A percentile compares a stretch with the other conserved stretches of the same genome.
Evolutionary conservation across 2,888 invertebrate species (phyloP).

Genomic region (Conops quadrifasciatus): DNA sequence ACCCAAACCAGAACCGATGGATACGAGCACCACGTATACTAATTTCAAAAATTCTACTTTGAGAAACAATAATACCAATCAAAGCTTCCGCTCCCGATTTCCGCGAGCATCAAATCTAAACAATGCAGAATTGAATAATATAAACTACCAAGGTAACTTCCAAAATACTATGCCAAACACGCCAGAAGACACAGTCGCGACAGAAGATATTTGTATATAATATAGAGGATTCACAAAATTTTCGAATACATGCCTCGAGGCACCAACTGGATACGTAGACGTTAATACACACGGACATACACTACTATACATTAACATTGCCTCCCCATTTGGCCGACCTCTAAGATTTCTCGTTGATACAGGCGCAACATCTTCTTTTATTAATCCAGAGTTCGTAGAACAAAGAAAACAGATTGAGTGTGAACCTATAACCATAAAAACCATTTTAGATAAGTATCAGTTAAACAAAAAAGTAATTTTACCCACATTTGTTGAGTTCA

Average conservation of each 20-base stretch:
- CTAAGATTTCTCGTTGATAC: constrained; percentile 31
- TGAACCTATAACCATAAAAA: too few relatives aligned
- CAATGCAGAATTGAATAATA: too few relatives aligned
- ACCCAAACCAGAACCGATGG: too few relatives aligned
- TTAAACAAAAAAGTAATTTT: too few relatives aligned
- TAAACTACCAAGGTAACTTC: neutral
- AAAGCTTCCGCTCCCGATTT: too few relatives aligned
- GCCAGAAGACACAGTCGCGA: neutral
- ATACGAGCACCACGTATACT: too few relatives aligned
- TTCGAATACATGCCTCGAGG: constrained; percentile 27
- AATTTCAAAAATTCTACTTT: too few relatives aligned
- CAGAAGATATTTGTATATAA: neutral
- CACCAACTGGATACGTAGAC: constrained; percentile 29
- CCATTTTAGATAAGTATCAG: too few relatives aligned
- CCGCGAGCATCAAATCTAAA: too few relatives aligned
- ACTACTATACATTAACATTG: constrained; percentile 10
- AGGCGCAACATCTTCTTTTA: constrained; percentile 23
- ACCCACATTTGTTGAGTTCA: too few relatives aligned
- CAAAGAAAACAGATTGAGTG: neutral
- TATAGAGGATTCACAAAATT: constrained; percentile 24
- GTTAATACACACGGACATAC: constrained; percentile 9
- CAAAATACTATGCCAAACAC: neutral
- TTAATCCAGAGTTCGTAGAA: constrained; percentile 27
- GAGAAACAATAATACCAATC: neutral
- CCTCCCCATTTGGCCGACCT: constrained; percentile 21